Evolutionary conservation across 1,140 invertebrate genomes (phyloP).

Genomic region (Bilobella aurantiaca): DNA sequence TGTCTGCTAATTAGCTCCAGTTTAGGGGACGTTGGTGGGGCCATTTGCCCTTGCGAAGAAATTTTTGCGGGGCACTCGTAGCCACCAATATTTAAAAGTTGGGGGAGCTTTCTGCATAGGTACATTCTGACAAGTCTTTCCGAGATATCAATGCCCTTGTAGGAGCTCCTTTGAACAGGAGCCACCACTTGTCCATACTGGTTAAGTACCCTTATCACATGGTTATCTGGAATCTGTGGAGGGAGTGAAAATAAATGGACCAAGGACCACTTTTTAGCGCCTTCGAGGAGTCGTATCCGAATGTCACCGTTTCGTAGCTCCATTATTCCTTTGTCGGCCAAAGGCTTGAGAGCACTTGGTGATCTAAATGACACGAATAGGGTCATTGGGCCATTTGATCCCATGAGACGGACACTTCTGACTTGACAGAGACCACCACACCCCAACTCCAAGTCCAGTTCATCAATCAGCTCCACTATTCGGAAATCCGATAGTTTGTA

Average conservation of each 20-base stretch:
- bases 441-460: conserved; percentile 38
- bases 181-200: conserved; percentile 40
- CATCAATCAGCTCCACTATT: conserved; percentile 40
- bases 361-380: conserved; percentile 24
- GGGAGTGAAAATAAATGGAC: conserved; percentile 37
- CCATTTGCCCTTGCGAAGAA: neutral
- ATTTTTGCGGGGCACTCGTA: conserved; percentile 17
- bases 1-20: too few relatives aligned
- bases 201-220: conserved; percentile 37
- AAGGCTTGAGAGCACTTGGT: conserved; percentile 10
- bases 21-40: neutral
- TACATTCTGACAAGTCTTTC: conserved; percentile 39
- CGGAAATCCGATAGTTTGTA: conserved; percentile 33
- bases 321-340: conserved; percentile 35
- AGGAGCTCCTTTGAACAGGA: conserved; percentile 39
- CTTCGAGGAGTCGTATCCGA: conserved; percentile 22
- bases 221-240: conserved; percentile 36
- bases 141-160: conserved; percentile 41
- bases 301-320: neutral
- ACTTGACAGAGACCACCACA: conserved; percentile 36
- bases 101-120: conserved; percentile 25
- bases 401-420: conserved; percentile 36
- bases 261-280: conserved; percentile 28
- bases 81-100: conserved; percentile 19
- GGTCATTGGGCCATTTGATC: conserved; percentile 1